Base-by-base conservation (phyloP, 2,797 vertebrate species). In the Arnoldichthys spilopterus region DNA sequence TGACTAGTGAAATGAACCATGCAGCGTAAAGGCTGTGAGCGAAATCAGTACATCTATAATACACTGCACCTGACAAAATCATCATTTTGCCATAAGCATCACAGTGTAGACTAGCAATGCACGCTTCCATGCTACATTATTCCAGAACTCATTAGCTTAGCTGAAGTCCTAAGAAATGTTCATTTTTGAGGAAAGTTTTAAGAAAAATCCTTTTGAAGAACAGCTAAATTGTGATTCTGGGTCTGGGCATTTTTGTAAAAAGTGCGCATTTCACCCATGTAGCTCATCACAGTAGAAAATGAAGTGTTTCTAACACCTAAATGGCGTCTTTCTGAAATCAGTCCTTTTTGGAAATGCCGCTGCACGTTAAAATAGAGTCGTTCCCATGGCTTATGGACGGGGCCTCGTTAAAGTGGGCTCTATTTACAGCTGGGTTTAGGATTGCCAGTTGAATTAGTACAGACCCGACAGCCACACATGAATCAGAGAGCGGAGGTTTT, bases 361-460 rank as follows among this genome's bases (percentile, higher is more conserved):
- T 79, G 67, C 79, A 28, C 66, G 76, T 51, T 83, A 86, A 87
- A 83, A 85, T 86, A 88, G 69, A 80, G 74, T 81, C 62, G 74
- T 77, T 80, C 61, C 75, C 83, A 79, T 63, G 74, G 47, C 85
- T 84, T 73, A 61, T 32, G 75, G 76, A 84, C 71, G 82, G 85
- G 89, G 83, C 82, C 72, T 86, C 53, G 75, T 18, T 80, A 81
- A 86, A 85, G 80, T 82, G 81, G 73, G 79, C 83, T 88, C 85
- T 90, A 89, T 92, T 92, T 90, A 88, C 88, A 91, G 88, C 91
- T 87, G 87, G 86, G 86, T 87, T 88, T 84, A 83, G 86, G 62
- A 82, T 85, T 82, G 86, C 80, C 84, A 78, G 85, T 81, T 88
- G 90, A 86, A 91, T 93, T 91, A 92, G 87, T 87, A 85, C 88